Conservation (phyloP, 2,888 invertebrate species). For the Sialis fuliginosa region DNA sequence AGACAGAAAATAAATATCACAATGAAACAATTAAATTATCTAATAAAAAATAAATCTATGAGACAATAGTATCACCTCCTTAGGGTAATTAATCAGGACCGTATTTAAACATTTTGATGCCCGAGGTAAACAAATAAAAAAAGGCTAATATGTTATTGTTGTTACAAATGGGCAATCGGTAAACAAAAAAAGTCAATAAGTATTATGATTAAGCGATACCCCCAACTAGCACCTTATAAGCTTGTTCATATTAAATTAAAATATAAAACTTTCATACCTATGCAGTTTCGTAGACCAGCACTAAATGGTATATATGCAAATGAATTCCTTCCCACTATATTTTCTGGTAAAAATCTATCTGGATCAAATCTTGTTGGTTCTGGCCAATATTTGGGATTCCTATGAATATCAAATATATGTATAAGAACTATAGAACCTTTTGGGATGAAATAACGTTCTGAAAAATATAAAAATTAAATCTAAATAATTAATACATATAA, state of each 20-base stretch:
- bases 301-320: constrained; percentile 4
- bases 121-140: too few species aligned
- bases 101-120: too few species aligned
- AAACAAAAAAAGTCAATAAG: background rate
- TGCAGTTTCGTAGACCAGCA: constrained; percentile 5
- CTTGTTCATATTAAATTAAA: too few species aligned
- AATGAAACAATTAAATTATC: too few species aligned
- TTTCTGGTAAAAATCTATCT: constrained; percentile 2
- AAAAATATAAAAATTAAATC: background rate
- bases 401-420: background rate
- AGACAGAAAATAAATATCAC: too few species aligned
- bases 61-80: too few species aligned
- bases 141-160: too few species aligned
- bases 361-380: constrained; percentile 4
- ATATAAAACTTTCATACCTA: background rate
- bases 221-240: too few species aligned
- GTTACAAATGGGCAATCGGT: too few species aligned
- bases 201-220: background rate
- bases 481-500: background rate
- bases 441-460: background rate
- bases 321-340: background rate
- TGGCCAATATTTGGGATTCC: constrained; percentile 4
- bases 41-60: too few species aligned
- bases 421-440: background rate
- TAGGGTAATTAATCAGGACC: too few species aligned